Evolutionary conservation across 2,888 invertebrate species (phyloP), one percentile per base, ranked within the genome.

Genomic region (Stenolophus ochropezus): DNA sequence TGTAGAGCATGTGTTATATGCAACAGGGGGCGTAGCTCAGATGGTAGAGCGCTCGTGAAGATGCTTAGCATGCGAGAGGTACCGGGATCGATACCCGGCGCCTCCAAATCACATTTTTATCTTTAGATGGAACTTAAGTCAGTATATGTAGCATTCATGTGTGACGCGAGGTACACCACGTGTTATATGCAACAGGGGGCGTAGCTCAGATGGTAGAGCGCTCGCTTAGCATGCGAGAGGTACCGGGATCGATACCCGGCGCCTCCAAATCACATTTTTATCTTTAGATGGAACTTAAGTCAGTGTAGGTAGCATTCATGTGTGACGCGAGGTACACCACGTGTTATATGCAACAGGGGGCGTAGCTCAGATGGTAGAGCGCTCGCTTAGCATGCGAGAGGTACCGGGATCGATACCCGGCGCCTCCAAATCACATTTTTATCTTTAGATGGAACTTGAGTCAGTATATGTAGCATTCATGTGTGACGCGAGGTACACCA

Each of bases 31-130:
- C 86, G 90, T 90, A 90, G 90, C 90, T 90, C 90, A 90, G 89
- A 90, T 90, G 90, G 90, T 90, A 90, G 90, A 90, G 90, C 90
- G 90, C 90, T 90, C 90, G 90, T n/a, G n/a, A n/a, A n/a, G n/a
- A n/a, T n/a, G 90, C 89, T 90, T 90, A 90, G 90, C 90, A 91
- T 90, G 90, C 89, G 90, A 90, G 91, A 91, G 90, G 90, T 91
- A 91, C 90, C 89, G 91, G 90, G 91, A 91, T 91, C 91, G 90
- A 91, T 91, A 84, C 88, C 88, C 88, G 88, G 88, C 88, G 88
- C 88, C 88, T 88, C 88, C 88, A 88, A 83, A 53, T 16, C n/a
- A n/a, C n/a, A n/a, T n/a, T n/a, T n/a, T n/a, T n/a, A n/a, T n/a
- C n/a, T n/a, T n/a, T n/a, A n/a, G n/a, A n/a, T n/a, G n/a, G n/a